A percentile compares a stretch with the other conserved stretches of the same genome.
Evolutionary conservation across 2,113 vertebrate species (phyloP).

Genomic region (Phrynosoma blainvillii): DNA sequence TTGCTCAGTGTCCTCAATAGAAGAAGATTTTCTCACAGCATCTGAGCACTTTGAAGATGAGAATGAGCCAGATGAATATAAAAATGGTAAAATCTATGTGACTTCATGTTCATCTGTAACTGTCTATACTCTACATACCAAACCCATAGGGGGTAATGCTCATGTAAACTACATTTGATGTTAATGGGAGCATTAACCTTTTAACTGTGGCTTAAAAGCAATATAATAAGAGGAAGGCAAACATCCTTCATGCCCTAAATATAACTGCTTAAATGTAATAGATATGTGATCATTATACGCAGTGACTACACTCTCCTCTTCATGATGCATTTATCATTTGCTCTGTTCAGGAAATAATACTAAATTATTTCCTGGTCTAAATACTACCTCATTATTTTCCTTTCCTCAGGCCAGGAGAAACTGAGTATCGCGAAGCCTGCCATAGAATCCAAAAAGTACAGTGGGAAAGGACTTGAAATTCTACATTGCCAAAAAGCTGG

Average conservation of each 20-base stretch:
- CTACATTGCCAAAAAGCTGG: conserved; percentile 71
- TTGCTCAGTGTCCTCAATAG: conserved; percentile 93
- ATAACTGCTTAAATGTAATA: background rate
- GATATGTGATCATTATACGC: background rate
- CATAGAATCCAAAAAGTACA: conserved; percentile 74
- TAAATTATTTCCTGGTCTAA: conserved; percentile 2
- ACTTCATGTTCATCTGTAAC: conserved; percentile 17
- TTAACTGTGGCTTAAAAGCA: conserved; percentile 36
- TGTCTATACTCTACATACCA: background rate
- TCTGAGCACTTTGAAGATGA: conserved; percentile 95
- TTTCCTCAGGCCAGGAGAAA: conserved; percentile 72
- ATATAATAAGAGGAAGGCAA: background rate
- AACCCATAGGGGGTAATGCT: background rate
- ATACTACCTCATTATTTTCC: conserved; percentile 42
- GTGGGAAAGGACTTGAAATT: conserved; percentile 66
- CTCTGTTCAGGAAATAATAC: conserved; percentile 17
- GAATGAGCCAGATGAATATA: conserved; percentile 85
- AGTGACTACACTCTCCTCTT: background rate
- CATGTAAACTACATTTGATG: conserved; percentile 2
- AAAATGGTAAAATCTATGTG: conserved; percentile 79
- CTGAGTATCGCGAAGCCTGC: conserved; percentile 56
- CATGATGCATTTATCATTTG: background rate
- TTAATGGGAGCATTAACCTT: conserved; percentile 6
- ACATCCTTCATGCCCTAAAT: background rate
- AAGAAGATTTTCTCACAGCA: conserved; percentile 95